Evolutionary conservation across 2,888 invertebrate genomes (phyloP).

Genomic region (Brachynemurus nebulosus): DNA sequence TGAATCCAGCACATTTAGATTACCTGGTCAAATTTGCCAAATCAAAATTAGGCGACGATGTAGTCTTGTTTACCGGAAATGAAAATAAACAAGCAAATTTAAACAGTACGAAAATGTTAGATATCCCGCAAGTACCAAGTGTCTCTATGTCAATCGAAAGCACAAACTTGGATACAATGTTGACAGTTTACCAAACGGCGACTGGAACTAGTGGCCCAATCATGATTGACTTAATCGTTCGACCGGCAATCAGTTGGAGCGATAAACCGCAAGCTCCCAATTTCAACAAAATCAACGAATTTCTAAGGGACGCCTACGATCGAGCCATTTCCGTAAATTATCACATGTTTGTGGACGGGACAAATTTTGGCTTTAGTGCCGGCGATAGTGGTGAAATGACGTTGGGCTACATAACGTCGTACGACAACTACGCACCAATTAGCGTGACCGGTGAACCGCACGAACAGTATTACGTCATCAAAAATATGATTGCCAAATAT

Average conservation of each 20-base stretch:
- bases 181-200: too few species aligned
- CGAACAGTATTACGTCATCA: slow-evolving; percentile 54
- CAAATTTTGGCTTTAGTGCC: slow-evolving; percentile 54
- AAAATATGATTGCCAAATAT: slow-evolving; percentile 29
- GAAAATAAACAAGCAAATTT: too few species aligned
- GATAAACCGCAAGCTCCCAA: not conserved
- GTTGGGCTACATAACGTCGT: not conserved
- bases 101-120: too few species aligned
- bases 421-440: slow-evolving; percentile 75
- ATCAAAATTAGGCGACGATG: too few species aligned
- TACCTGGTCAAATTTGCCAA: too few species aligned
- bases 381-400: not conserved
- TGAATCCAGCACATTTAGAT: too few species aligned
- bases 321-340: slow-evolving; percentile 43
- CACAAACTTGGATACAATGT: too few species aligned
- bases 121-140: too few species aligned
- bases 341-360: slow-evolving; percentile 80
- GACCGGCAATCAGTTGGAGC: not conserved
- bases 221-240: too few species aligned
- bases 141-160: too few species aligned
- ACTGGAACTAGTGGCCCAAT: too few species aligned
- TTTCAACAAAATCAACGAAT: not conserved
- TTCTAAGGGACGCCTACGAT: not conserved
- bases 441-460: slow-evolving; percentile 76
- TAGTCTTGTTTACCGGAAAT: too few species aligned